Base-by-base conservation (phyloP, 2,888 invertebrate genomes). In the Lepidocyrtinus sp. region DNA sequence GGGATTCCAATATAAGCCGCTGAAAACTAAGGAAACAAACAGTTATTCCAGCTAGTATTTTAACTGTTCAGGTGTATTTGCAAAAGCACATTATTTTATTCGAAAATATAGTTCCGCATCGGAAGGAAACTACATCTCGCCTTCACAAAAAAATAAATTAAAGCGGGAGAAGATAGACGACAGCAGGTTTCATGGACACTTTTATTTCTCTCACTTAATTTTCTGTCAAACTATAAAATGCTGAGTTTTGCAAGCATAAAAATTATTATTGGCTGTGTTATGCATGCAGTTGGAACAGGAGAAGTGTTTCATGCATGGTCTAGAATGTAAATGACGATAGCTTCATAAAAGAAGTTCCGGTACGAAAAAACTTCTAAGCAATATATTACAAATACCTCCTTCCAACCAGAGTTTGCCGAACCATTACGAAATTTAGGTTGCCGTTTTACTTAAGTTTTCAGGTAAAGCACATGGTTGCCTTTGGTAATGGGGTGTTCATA, bases 201-300 rank as follows among this genome's bases (percentile, higher is more conserved):
- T 77, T 77, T 73, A 73, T 73, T 79, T 73, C 63, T 68, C 63
- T 69, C 72, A 67, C 74, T 75, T 73, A 45, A 69, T 63, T 73
- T 67, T 67, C 72, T 62, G 64, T 67, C 65, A 77, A 21, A 76
- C 25, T 46, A 69, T 70, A 67, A 70, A 45, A 55, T 21, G 17
- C 21, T 50, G 50, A 50, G 50, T 50, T 50, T 17, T 17, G 50
- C 50, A 50, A 50, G 50, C 50, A 17, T 50, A 50, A 50, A 50
- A 50, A 50, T 50, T 50, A 50, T 50, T 50, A 50, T 50, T 50
- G 50, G 50, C 50, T 50, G 15, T 50, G 50, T 50, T 50, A 50
- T 50, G 50, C 50, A 50, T 50, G 50, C 50, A 50, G n/a, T n/a
- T 1, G 15, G 50, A 50, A 36, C 5, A 36, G 36, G 12, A 36